phyloP scores from a whole-genome alignment of 2,113 vertebrate genomes.

The Notarius lentiginosus region DNA sequence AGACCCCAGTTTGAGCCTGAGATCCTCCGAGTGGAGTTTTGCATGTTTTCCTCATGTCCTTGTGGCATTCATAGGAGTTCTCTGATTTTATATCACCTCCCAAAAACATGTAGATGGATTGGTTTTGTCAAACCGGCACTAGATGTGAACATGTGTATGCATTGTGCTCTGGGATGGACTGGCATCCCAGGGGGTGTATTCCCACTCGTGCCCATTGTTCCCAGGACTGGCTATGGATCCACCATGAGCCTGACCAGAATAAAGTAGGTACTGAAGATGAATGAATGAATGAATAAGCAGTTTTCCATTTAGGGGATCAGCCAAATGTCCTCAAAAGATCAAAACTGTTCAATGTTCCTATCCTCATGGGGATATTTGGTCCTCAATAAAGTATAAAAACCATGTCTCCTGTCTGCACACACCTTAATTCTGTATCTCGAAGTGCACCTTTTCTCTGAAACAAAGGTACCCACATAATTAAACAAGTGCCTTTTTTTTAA shows the following conservation, averaged over 20 bases:
- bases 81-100: not conserved
- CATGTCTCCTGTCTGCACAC: not conserved
- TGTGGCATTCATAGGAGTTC: not conserved
- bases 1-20: not conserved
- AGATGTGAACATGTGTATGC: not conserved
- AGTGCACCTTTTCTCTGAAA: slow-evolving; percentile 59
- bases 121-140: not conserved
- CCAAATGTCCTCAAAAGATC: not conserved
- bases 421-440: slow-evolving; percentile 27
- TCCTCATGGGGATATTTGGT: not conserved
- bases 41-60: not conserved
- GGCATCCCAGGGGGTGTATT: not conserved
- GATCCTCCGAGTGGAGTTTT: not conserved
- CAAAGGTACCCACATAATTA: slow-evolving; percentile 71
- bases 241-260: not conserved
- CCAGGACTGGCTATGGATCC: not conserved
- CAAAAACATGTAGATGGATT: not conserved
- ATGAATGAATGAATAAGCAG: not conserved
- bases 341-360: not conserved
- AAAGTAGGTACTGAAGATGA: not conserved
- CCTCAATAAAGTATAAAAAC: not conserved
- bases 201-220: not conserved
- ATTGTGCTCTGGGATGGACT: not conserved
- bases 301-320: not conserved
- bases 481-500: slow-evolving; percentile 67